Conservation (phyloP, 2,797 vertebrate genomes). For the Notolepis coatsorum region DNA sequence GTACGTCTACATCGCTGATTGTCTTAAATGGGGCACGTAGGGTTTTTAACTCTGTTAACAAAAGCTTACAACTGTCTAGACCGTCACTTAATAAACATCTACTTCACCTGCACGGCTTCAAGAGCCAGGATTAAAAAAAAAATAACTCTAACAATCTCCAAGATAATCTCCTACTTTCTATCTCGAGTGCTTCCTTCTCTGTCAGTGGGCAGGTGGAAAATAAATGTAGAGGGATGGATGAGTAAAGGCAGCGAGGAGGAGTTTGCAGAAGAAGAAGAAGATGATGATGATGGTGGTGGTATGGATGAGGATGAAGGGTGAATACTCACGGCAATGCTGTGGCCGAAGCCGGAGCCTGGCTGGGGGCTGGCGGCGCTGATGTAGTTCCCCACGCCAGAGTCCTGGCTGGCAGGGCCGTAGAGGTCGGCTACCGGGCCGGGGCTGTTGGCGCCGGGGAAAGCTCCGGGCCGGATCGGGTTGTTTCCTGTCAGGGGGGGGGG, state of each 20-base stretch:
- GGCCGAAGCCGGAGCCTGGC: constrained; percentile 92
- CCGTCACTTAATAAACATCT: not conserved
- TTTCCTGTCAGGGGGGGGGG: constrained; percentile 92
- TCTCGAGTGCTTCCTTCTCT: not conserved
- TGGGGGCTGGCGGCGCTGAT: constrained; percentile 93
- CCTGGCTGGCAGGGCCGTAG: constrained; percentile 95
- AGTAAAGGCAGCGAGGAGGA: not conserved
- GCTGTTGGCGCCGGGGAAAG: constrained; percentile 96
- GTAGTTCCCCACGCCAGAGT: constrained; percentile 93
- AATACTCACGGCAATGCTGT: constrained; percentile 90
- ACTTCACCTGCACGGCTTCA: no score
- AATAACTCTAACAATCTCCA: not conserved
- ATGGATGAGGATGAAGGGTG: not conserved
- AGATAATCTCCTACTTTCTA: not conserved
- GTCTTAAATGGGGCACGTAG: not conserved
- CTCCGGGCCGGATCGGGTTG: constrained; percentile 95
- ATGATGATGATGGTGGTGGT: not conserved
- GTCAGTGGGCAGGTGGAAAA: no score
- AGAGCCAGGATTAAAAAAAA: not conserved
- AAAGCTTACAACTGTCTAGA: no score
- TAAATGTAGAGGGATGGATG: not conserved
- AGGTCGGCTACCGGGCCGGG: constrained; percentile 96
- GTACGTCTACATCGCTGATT: not conserved
- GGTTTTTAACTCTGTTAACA: no score
- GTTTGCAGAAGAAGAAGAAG: not conserved